Evolutionary conservation across 2,797 vertebrate genomes (phyloP), one percentile per base, ranked within the genome.

Genomic region (Chromis chromis): DNA sequence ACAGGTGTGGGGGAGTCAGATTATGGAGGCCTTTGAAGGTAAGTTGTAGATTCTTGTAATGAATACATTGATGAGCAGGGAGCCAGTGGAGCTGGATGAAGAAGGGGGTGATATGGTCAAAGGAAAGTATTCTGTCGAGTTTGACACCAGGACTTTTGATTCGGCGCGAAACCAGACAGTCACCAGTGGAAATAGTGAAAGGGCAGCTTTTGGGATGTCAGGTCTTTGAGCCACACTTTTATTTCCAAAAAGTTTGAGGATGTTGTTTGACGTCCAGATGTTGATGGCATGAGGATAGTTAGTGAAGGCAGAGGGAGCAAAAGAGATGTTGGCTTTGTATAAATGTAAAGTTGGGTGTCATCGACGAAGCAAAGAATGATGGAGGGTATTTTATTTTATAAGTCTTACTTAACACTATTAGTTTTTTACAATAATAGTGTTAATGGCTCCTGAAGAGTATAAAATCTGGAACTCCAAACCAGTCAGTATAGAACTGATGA

Each of bases 11-110:
- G 36, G 12, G 27, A 52, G 46, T 12, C 16, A 53, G 22, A 44
- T 61, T 67, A 39, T 16, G 31, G 49, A 48, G 31, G 46, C 27
- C 73, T 65, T 70, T 70, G 55, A 65, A 59, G 55, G 61, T 77
- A 59, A 70, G 67, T 59, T 10, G 44, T 16, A 31, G 56, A 64
- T 42, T 42, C 36, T 21, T 70, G 28, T 68, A 56, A 75, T 62
- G 49, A 75, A 67, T 61, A 61, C 49, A 61, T 52, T 59, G 55
- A 74, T 61, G 72, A 62, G 60, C 25, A 24, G 17, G 33, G 55
- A 66, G 40, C 12, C 21, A 1, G 49, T 8, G 22, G 24, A 62
- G 50, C 42, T 59, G 46, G 4, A 33, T 36, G 42, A 65, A 44
- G 54, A 33, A 9, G n/a, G 28, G 28, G 55, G 48, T 53, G 48